Conservation (phyloP, 2,113 vertebrate species). For the Petrocephalus zakoni region DNA sequence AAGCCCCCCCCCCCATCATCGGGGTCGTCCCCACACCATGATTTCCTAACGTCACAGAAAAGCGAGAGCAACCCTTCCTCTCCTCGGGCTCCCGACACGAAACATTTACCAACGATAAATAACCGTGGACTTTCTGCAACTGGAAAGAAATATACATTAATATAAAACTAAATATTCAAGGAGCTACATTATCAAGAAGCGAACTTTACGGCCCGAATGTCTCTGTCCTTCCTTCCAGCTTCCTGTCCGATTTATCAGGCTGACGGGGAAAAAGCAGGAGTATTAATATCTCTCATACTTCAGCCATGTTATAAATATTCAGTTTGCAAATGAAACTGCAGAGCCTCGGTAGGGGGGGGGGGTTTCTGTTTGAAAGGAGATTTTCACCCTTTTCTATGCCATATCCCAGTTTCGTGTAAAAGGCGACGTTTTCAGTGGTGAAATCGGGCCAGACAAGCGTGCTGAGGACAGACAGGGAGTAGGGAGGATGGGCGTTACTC, state of each 20-base stretch:
- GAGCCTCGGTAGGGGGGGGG: not conserved
- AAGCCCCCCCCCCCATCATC: not conserved
- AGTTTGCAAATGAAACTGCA: not conserved
- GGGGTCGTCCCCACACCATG: not conserved
- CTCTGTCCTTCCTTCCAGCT: not conserved
- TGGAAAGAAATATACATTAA: not conserved
- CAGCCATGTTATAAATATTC: not conserved
- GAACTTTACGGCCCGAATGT: not conserved
- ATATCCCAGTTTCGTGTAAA: not conserved
- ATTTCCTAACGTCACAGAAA: not conserved
- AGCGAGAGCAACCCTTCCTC: not conserved
- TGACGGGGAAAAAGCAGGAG: not conserved
- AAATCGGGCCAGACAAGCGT: not conserved
- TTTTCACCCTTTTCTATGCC: not conserved
- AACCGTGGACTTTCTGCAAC: not conserved
- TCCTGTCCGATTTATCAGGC: not conserved
- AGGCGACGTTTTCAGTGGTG: not conserved
- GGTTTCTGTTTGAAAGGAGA: not conserved
- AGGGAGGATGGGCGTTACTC: too few relatives aligned
- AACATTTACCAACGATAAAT: not conserved
- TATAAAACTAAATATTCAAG: not conserved
- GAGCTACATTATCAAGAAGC: not conserved
- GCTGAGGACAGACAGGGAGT: too few relatives aligned
- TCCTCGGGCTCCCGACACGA: too few relatives aligned
- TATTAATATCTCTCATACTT: not conserved